These are phyloP conservation scores for Taenaris catops DNA, from an alignment of 2,888 invertebrate genomes.

Conservation along the genomic window DNA sequence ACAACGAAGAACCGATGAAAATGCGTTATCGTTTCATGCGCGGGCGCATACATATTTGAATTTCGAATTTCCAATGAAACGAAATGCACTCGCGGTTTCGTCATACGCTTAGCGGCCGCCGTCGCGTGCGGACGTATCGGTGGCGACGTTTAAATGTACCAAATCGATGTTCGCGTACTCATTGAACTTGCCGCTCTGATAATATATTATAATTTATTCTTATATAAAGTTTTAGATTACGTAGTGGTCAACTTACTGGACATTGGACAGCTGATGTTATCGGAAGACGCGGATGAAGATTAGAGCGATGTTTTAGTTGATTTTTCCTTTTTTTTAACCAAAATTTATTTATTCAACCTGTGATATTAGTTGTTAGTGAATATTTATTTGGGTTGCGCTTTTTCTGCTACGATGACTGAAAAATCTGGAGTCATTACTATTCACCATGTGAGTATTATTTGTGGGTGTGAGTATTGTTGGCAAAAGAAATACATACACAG, in stretches of 20 bases:
- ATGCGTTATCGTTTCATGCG: constrained; percentile 19
- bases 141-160: constrained; percentile 35
- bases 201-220: constrained; percentile 57
- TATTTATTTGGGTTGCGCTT: constrained; percentile 18
- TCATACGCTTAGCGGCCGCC: constrained; percentile 43
- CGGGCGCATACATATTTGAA: constrained; percentile 15
- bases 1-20: too few relatives aligned
- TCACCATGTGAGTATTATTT: constrained; percentile 49
- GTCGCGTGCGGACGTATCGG: constrained; percentile 37
- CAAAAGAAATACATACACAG: too few relatives aligned
- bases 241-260: constrained; percentile 36
- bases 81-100: too few relatives aligned
- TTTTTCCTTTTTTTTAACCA: constrained; percentile 15
- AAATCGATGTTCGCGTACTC: constrained; percentile 40
- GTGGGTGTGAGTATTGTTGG: too few relatives aligned
- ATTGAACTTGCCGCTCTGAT: constrained; percentile 54
- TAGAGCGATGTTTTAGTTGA: constrained; percentile 34
- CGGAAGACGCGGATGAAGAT: constrained; percentile 47
- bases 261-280: constrained; percentile 39
- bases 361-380: constrained; percentile 52
- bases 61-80: constrained; percentile 16
- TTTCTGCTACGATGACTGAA: constrained; percentile 39
- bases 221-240: constrained; percentile 52
- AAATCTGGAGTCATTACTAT: constrained; percentile 59
- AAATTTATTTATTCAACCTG: constrained; percentile 65